Evolutionary conservation across 2,797 vertebrate genomes (phyloP), one percentile per base, ranked within the genome.

Genomic region (Scomberomorus guttatus): DNA sequence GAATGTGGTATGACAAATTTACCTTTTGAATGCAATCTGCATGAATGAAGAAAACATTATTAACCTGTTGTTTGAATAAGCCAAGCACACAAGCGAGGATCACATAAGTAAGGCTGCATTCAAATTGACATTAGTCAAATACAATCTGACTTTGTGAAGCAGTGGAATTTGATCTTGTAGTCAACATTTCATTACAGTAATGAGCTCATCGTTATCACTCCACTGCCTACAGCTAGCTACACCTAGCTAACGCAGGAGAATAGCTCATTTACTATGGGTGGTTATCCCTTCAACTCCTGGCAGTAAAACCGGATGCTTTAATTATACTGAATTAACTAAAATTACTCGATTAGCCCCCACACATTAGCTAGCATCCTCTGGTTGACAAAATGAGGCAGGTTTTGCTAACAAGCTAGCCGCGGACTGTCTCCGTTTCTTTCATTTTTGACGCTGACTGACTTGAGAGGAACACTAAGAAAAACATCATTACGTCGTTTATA

Each of bases 341-440:
- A n/a, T 4, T 1, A 14, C 10, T 12, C 2, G 2, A 11, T 34
- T 60, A 50, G 5, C 39, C 63, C 1, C 6, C 18, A 37, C 9
- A 27, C 3, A 22, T 32, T 39, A 71, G 50, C 50, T 22, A 58
- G 17, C 72, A 77, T 77, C 64, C 12, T 24, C 4, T 9, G 0
- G 6, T 15, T 55, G 24, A 44, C 20, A 13, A 32, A 66, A 75
- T 15, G 44, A 70, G 42, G 37, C 42, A 68, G 69, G 56, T 74
- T 52, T 73, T 32, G 90, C 90, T 93, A 92, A 87, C 87, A 82
- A 72, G 91, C 93, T 93, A 92, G 72, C 69, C 52, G 32, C 50
- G 54, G 24, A 58, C 44, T 44, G 72, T 32, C 64, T 72, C 56
- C 44, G 60, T 50, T 50, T 50, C 72, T 75, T 64, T 72, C 67